Conservation (phyloP, 2,113 vertebrate genomes). For the Neotragus moschatus region DNA sequence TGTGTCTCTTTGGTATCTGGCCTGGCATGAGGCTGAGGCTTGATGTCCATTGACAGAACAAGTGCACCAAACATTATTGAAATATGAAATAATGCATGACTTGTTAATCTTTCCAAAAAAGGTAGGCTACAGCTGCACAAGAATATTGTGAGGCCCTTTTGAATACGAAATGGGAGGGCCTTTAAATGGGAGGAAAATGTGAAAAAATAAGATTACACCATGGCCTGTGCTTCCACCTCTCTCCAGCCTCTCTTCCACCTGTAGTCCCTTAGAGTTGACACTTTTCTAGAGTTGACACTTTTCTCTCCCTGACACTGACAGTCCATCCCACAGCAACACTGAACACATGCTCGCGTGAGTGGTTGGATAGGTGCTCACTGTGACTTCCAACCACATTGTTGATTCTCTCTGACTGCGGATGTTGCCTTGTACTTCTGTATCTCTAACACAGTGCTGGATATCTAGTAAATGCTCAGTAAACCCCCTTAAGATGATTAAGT, state of each 20-base stretch:
- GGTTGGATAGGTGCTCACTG: not conserved
- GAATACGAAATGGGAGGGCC: not conserved
- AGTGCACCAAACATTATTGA: rapidly evolving
- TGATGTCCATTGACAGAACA: not conserved
- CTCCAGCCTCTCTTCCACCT: not conserved
- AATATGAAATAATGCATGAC: not conserved
- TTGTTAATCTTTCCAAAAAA: not conserved
- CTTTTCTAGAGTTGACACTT: not conserved
- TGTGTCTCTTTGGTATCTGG: not conserved
- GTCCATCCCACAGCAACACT: not conserved
- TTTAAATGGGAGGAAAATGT: not conserved
- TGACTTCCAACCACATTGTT: too few relatives aligned
- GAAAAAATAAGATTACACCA: not conserved
- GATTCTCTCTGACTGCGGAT: too few relatives aligned
- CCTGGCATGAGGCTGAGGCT: not conserved
- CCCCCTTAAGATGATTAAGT: not conserved
- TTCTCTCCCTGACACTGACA: not conserved
- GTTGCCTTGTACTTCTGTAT: not conserved
- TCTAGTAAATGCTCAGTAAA: not conserved
- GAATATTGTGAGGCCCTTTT: not conserved
- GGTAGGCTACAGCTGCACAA: not conserved
- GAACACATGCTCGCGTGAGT: not conserved
- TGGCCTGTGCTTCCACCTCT: not conserved
- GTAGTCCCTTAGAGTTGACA: not conserved
- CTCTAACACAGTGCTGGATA: not conserved